phyloP scores from a whole-genome alignment of 2,113 vertebrate species.

The Sula dactylatra region DNA sequence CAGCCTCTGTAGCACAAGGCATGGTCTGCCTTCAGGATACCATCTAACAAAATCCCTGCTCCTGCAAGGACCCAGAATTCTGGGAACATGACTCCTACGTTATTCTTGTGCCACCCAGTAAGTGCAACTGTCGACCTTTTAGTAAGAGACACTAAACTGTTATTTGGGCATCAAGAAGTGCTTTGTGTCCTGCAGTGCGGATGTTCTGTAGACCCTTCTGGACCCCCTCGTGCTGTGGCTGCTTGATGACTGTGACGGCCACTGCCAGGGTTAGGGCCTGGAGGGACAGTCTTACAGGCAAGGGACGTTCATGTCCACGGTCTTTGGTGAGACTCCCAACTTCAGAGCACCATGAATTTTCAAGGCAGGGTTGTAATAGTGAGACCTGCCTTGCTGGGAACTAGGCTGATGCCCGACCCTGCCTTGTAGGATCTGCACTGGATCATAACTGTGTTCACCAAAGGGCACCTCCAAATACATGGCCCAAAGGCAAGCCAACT shows the following conservation, averaged over 20 bases:
- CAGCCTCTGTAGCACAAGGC: fast-evolving
- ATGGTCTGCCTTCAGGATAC: not conserved
- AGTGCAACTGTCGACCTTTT: not conserved
- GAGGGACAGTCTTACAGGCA: not conserved
- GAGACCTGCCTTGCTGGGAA: not conserved
- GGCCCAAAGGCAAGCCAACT: not conserved
- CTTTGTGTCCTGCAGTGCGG: not conserved
- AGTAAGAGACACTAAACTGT: not conserved
- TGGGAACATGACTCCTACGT: not conserved
- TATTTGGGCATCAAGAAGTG: not conserved
- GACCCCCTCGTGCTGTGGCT: not conserved
- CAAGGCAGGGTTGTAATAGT: not conserved
- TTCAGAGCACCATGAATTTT: not conserved
- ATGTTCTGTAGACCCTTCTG: not conserved
- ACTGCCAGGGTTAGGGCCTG: not conserved
- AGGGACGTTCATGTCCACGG: not conserved
- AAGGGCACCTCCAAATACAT: not conserved
- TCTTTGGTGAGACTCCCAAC: not conserved
- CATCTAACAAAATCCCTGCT: not conserved
- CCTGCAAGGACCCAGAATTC: not conserved
- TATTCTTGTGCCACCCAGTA: not conserved
- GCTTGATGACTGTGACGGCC: not conserved
- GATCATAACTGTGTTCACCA: not conserved
- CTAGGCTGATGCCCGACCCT: not conserved
- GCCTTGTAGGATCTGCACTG: not conserved